Evolutionary conservation across 2,888 invertebrate species (phyloP).

Genomic region (Melinaea menophilus): DNA sequence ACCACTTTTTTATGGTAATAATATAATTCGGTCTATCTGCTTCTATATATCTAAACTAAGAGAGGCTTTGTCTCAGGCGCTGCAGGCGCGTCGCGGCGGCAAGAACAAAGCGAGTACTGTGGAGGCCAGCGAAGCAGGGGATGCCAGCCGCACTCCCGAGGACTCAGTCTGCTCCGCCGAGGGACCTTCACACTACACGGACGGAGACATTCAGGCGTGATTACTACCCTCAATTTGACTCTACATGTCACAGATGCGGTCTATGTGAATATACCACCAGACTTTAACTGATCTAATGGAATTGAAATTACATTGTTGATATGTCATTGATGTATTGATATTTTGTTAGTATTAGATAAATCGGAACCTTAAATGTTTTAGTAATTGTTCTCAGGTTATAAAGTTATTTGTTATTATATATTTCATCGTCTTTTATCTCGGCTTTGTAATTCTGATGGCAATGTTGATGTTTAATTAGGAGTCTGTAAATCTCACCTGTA

Average conservation of each 20-base stretch:
- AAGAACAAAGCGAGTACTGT: constrained; percentile 79
- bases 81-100: constrained; percentile 82
- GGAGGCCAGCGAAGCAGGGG: constrained; percentile 83
- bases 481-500: constrained; percentile 9
- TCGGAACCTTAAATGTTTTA: constrained; percentile 20
- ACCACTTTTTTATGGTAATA: too few species aligned
- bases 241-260: neutral
- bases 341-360: constrained; percentile 14
- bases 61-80: constrained; percentile 73
- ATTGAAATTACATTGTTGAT: neutral
- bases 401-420: constrained; percentile 15
- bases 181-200: constrained; percentile 84
- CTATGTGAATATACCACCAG: constrained; percentile 1
- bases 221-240: constrained; percentile 24
- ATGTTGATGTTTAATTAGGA: constrained; percentile 19
- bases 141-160: constrained; percentile 91
- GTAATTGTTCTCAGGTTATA: neutral
- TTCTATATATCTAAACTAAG: too few species aligned
- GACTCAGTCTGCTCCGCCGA: constrained; percentile 94
- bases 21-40: too few species aligned
- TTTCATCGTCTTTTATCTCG: constrained; percentile 25
- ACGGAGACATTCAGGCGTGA: constrained; percentile 75
- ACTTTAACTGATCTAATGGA: neutral
- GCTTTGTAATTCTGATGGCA: constrained; percentile 25
- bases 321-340: neutral